Conservation (phyloP, 2,888 invertebrate genomes). For the Chesias legatella region DNA sequence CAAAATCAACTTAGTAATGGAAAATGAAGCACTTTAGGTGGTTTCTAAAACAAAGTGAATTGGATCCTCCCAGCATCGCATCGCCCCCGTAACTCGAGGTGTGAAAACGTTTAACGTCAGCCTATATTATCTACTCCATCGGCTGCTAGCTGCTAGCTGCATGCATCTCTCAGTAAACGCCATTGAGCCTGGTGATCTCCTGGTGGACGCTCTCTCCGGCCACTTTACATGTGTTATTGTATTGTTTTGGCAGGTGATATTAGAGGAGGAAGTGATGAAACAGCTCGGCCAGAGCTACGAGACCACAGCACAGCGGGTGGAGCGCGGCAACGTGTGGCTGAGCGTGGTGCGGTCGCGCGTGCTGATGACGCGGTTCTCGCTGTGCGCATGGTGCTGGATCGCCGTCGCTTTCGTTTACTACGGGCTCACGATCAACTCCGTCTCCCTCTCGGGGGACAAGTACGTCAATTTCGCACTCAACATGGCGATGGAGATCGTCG, state of each 20-base stretch:
- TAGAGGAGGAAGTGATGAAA: conserved; percentile 51
- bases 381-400: conserved; percentile 83
- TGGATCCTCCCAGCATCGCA: no score
- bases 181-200: no score
- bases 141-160: no score
- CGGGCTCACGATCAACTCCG: conserved; percentile 88
- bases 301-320: conserved; percentile 1
- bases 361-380: conserved; percentile 49
- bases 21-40: no score
- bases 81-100: no score
- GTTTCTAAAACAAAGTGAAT: no score
- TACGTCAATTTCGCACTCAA: conserved; percentile 85
- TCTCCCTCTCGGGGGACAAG: conserved; percentile 85
- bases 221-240: no score
- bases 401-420: conserved; percentile 89
- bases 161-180: no score
- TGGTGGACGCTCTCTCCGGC: no score
- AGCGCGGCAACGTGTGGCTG: conserved; percentile 41
- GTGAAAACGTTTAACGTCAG: no score
- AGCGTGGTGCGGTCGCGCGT: conserved; percentile 48
- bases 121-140: no score
- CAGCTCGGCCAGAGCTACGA: conserved; percentile 33
- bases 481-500: conserved; percentile 73
- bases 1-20: no score
- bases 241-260: conserved; percentile 40